Conservation (phyloP, 2,888 invertebrate genomes). For the Geophilus truncorum region DNA sequence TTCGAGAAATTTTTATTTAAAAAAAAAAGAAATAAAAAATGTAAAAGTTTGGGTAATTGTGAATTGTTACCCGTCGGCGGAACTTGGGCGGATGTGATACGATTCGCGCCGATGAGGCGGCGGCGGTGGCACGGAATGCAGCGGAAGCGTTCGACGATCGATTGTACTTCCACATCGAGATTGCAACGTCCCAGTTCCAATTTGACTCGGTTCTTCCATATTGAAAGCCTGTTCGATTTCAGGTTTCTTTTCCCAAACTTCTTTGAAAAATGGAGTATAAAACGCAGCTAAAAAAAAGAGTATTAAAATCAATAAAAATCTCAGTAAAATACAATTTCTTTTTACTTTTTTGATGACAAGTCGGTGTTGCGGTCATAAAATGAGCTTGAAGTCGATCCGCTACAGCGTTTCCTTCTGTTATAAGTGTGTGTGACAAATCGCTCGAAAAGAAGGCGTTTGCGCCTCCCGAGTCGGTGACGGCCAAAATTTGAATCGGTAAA, state of each 20-base stretch:
- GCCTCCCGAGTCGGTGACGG: constrained; percentile 78
- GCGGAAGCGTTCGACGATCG: constrained; percentile 31
- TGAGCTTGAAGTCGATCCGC: constrained; percentile 84
- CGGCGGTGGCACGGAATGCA: constrained; percentile 40
- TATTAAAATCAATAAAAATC: neutral
- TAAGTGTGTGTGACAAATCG: constrained; percentile 80
- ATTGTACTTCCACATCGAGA: constrained; percentile 8
- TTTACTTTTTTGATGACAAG: constrained; percentile 79
- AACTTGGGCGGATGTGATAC: constrained; percentile 41
- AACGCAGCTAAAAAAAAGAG: constrained; percentile 66
- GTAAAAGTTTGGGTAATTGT: no score
- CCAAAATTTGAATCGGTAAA: constrained; percentile 87
- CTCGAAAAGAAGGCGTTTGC: constrained; percentile 85
- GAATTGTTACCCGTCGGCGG: constrained; percentile 37
- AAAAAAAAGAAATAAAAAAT: no score
- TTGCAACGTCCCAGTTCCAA: constrained; percentile 45
- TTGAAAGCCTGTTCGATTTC: constrained; percentile 90
- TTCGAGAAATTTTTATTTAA: neutral
- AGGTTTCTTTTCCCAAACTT: constrained; percentile 92
- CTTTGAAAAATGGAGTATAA: constrained; percentile 92
- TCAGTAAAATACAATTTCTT: constrained; percentile 37
- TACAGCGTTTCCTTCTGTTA: constrained; percentile 87
- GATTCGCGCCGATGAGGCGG: constrained; percentile 42
- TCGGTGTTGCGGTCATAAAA: constrained; percentile 83
- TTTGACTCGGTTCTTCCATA: constrained; percentile 64